These are phyloP conservation scores for Acleris sparsana DNA, from an alignment of 2,888 invertebrate species.

Conservation along the genomic window DNA sequence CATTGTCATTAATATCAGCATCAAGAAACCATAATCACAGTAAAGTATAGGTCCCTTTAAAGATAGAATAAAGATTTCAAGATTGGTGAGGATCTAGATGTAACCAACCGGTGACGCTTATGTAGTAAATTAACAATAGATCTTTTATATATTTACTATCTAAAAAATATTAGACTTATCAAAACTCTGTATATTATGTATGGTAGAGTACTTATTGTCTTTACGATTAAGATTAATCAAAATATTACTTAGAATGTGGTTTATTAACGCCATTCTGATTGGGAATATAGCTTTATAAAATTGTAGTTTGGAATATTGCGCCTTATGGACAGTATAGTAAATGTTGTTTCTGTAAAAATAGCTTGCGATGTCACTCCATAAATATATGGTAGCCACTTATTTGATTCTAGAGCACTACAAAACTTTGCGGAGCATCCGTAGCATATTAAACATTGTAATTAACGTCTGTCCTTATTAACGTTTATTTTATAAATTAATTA, in stretches of 20 bases:
- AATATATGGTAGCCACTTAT: slow-evolving; percentile 28
- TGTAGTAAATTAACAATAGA: slow-evolving; percentile 69
- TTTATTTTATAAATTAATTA: too few relatives aligned
- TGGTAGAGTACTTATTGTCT: slow-evolving; percentile 62
- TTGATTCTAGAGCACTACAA: slow-evolving; percentile 6
- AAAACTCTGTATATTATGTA: slow-evolving; percentile 74
- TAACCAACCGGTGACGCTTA: slow-evolving; percentile 80
- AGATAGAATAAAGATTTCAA: slow-evolving; percentile 55
- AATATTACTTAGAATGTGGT: slow-evolving; percentile 55
- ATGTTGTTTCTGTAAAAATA: slow-evolving; percentile 58
- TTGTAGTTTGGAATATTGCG: slow-evolving; percentile 71
- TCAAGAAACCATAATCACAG: slow-evolving; percentile 69
- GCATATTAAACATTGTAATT: not conserved
- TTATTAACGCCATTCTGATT: slow-evolving; percentile 70
- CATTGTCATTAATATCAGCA: slow-evolving; percentile 77
- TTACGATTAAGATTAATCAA: slow-evolving; percentile 47
- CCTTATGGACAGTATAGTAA: slow-evolving; percentile 61
- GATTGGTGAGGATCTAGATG: slow-evolving; percentile 66
- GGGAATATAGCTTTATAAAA: slow-evolving; percentile 88
- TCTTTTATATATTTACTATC: slow-evolving; percentile 75
- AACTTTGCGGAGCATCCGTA: not conserved
- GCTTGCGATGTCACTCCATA: slow-evolving; percentile 49
- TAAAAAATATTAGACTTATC: slow-evolving; percentile 60
- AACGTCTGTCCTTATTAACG: too few relatives aligned
- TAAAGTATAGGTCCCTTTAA: slow-evolving; percentile 61